Conservation (phyloP, 2,888 invertebrate genomes). For the Tetramorium bicarinatum region DNA sequence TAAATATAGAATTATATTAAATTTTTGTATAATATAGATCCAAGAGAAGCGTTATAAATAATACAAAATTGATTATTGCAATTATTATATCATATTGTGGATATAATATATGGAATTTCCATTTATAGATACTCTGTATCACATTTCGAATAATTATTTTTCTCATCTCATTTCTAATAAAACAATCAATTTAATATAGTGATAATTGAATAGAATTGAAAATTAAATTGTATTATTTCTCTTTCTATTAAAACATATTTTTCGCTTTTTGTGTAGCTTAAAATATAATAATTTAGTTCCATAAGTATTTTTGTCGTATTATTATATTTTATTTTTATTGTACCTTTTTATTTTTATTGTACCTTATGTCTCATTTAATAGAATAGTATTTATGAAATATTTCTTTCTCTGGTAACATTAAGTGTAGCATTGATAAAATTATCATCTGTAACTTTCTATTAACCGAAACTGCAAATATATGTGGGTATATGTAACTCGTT, state of each 20-base stretch:
- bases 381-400: neutral
- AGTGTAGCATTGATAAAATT: neutral
- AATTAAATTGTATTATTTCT: neutral
- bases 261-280: neutral
- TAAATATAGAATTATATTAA: neutral
- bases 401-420: neutral
- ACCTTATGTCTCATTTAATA: neutral
- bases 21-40: neutral
- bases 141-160: neutral
- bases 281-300: neutral
- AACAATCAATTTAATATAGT: neutral
- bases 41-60: neutral
- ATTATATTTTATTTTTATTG: neutral
- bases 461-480: constrained; percentile 54
- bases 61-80: neutral
- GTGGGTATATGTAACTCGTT: constrained; percentile 50
- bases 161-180: neutral
- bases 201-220: neutral
- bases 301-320: neutral
- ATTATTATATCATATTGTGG: constrained; percentile 14
- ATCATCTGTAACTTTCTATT: constrained; percentile 20
- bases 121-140: constrained; percentile 51
- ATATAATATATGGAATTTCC: constrained; percentile 44
- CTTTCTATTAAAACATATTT: neutral
- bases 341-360: too few species aligned